phyloP scores from a whole-genome alignment of 2,113 vertebrate genomes.

The Leucoraja erinaceus region DNA sequence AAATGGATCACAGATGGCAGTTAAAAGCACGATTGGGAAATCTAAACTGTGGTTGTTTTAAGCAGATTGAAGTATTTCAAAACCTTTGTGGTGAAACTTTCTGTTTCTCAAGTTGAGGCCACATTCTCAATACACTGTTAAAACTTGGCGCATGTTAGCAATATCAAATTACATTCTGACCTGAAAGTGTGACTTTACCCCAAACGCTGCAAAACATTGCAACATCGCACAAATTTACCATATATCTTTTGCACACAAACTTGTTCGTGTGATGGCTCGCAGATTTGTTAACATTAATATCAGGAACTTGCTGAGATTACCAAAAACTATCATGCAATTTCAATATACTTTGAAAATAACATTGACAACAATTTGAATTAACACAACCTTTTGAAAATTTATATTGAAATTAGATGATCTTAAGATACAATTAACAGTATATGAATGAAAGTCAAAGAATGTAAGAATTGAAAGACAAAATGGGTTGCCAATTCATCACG shows the following conservation, averaged over 20 bases:
- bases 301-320: background rate
- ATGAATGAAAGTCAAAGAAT: background rate
- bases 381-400: background rate
- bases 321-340: background rate
- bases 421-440: background rate
- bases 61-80: background rate
- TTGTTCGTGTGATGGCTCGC: too few relatives aligned
- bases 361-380: too few relatives aligned
- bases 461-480: background rate
- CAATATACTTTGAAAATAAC: background rate
- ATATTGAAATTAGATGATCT: background rate
- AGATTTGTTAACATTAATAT: too few relatives aligned
- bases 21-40: background rate
- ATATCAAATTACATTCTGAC: background rate
- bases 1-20: background rate
- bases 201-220: background rate
- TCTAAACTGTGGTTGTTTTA: background rate
- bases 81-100: background rate
- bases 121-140: background rate
- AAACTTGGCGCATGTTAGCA: background rate
- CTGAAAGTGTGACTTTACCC: background rate
- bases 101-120: background rate
- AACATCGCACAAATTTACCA: background rate
- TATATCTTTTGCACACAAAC: too few relatives aligned
- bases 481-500: background rate